Evolutionary conservation across 2,888 invertebrate genomes (phyloP).

Genomic region (Philonicus albiceps): DNA sequence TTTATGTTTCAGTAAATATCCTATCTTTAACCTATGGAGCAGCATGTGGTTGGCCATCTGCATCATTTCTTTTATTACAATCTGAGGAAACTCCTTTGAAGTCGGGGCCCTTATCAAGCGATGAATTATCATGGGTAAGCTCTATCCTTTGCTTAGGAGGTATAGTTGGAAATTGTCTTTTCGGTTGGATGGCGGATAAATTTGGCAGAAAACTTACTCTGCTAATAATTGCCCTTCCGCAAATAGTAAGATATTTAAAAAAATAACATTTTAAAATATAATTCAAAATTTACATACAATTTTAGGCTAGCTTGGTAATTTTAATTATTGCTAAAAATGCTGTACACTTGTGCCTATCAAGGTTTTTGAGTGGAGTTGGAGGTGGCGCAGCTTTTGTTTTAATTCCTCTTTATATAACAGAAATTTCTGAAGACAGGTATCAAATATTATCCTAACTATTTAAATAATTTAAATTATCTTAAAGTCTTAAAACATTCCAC

Average conservation of each 20-base stretch:
- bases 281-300: neutral
- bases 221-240: constrained; percentile 55
- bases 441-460: neutral
- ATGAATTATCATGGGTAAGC: constrained; percentile 61
- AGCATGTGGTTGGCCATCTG: constrained; percentile 59
- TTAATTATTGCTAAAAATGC: constrained; percentile 55
- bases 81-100: constrained; percentile 55
- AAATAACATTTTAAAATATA: neutral
- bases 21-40: constrained; percentile 58
- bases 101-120: constrained; percentile 55
- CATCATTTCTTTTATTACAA: constrained; percentile 57
- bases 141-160: constrained; percentile 59
- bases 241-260: constrained; percentile 52
- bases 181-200: constrained; percentile 58
- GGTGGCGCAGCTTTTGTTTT: constrained; percentile 57
- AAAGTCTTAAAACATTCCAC: neutral
- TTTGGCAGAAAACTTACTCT: constrained; percentile 56
- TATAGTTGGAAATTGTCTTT: constrained; percentile 56
- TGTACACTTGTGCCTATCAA: constrained; percentile 53
- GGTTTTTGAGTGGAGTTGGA: constrained; percentile 57
- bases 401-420: constrained; percentile 58
- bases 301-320: constrained; percentile 56
- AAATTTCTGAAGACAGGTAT: constrained; percentile 58
- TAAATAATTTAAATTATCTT: neutral
- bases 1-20: constrained; percentile 55